Base-by-base conservation (phyloP, 1,140 invertebrate genomes). In the Spodoptera litura region DNA sequence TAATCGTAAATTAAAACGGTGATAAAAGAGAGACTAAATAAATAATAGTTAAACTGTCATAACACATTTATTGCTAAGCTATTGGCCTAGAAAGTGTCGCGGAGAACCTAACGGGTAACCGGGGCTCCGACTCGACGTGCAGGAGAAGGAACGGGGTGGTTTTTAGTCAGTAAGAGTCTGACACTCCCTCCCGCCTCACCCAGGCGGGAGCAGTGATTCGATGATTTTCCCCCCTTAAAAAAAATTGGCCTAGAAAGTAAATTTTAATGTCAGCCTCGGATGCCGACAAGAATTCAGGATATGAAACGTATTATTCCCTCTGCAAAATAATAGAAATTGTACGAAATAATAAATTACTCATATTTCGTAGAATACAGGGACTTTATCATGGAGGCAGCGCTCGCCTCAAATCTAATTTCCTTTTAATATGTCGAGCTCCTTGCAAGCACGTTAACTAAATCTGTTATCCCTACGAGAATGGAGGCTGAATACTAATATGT, bases 371-470 rank as follows among this genome's bases (percentile, higher is more conserved):
- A 10, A 6, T 59, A 55, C 27, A 73, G 53, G 35, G 56, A 73
- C 35, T 59, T 59, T 51, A 59, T 59, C 71, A 61, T 49, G 15
- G 59, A 49, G 38, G 44, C 4, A 20, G 35, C 6, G 53, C 35
- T 6, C 20, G 66, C 55, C 53, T 73, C 71, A 59, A 73, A 73
- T 73, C 55, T 73, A 73, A 73, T 73, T 59, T 73, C 71, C 71
- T 73, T 59, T 73, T 73, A 73, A 73, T 73, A 73, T 59, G 55
- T 73, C 71, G 31, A 59, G 35, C 71, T 49, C 53, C 71, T 73
- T 73, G 53, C 71, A 73, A 27, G 71, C 12, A 13, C 71, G 71
- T 73, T 73, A 59, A 73, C 71, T 59, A 73, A 73, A 73, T 73
- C 55, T 73, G 71, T 73, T 73, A 59, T 73, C 56, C 53, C 31